These are phyloP conservation scores for Alectoris magna DNA, from an alignment of 2,797 vertebrate species.

Conservation along the genomic window DNA sequence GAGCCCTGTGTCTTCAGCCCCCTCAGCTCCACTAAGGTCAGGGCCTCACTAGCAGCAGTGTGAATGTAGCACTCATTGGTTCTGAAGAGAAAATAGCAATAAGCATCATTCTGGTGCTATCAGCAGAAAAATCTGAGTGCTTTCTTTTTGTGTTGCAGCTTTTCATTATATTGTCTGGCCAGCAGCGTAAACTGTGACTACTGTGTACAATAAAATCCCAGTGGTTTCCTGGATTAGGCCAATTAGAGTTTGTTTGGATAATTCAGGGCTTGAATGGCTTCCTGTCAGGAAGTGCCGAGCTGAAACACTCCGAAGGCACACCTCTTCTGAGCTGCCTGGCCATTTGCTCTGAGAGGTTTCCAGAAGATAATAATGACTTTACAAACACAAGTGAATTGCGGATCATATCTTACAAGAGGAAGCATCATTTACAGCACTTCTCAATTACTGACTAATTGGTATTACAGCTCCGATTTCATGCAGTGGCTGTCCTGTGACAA, in stretches of 20 bases:
- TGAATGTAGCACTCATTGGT: neutral
- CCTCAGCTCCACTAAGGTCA: neutral
- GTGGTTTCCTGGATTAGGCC: slow-evolving; percentile 81
- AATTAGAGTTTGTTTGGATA: slow-evolving; percentile 80
- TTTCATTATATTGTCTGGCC: slow-evolving; percentile 37
- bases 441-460: slow-evolving; percentile 8
- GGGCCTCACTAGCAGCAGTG: neutral
- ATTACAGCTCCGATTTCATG: slow-evolving; percentile 15
- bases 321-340: slow-evolving; percentile 54
- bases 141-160: neutral
- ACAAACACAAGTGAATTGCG: neutral
- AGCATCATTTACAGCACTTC: neutral
- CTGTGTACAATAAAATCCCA: slow-evolving; percentile 53
- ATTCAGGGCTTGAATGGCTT: slow-evolving; percentile 78
- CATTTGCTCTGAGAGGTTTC: neutral
- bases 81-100: neutral
- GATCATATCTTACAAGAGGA: neutral
- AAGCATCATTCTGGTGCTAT: rapidly evolving
- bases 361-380: slow-evolving; percentile 13
- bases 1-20: neutral
- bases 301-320: slow-evolving; percentile 64
- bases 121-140: neutral
- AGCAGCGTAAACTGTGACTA: slow-evolving; percentile 35
- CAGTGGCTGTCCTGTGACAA: neutral
- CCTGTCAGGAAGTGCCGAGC: slow-evolving; percentile 79